Evolutionary conservation across 2,797 vertebrate species (phyloP).

Genomic region (Eleutherodactylus coqui): DNA sequence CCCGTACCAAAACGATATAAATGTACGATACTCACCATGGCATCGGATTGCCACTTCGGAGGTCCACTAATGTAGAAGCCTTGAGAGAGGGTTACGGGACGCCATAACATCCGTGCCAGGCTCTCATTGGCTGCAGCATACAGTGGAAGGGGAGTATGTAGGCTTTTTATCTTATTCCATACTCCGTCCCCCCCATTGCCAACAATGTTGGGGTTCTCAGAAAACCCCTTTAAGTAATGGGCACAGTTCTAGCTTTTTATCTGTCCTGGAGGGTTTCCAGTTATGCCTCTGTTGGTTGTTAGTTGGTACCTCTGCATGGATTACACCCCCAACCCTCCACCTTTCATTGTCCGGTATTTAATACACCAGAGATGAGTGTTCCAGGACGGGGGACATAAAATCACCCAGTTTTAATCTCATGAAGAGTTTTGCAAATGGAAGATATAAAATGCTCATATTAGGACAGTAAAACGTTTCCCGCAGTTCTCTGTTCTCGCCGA

Average conservation of each 20-base stretch:
- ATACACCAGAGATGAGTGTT: not conserved
- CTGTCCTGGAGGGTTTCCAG: too few species aligned
- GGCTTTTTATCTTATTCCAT: too few species aligned
- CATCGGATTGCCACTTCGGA: too few species aligned
- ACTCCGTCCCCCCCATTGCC: too few species aligned
- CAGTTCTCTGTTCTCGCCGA: not conserved
- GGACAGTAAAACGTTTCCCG: slow-evolving; percentile 16
- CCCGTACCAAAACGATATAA: too few species aligned
- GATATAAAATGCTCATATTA: not conserved
- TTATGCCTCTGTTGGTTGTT: not conserved
- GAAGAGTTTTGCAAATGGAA: not conserved
- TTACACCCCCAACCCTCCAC: not conserved
- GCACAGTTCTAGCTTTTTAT: not conserved
- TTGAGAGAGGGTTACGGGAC: too few species aligned
- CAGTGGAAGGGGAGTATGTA: too few species aligned
- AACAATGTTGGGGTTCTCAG: not conserved
- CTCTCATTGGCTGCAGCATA: too few species aligned
- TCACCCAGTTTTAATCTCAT: not conserved
- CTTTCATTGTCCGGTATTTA: not conserved
- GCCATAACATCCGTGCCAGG: too few species aligned
- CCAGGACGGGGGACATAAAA: not conserved
- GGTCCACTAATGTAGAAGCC: too few species aligned
- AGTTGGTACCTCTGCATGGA: too few species aligned
- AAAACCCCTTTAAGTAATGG: not conserved
- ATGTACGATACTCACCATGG: too few species aligned